Percentiles rank a stretch among this genome's conserved stretches.
phyloP scores from a whole-genome alignment of 2,888 invertebrate genomes.

The Polia nebulosa region DNA sequence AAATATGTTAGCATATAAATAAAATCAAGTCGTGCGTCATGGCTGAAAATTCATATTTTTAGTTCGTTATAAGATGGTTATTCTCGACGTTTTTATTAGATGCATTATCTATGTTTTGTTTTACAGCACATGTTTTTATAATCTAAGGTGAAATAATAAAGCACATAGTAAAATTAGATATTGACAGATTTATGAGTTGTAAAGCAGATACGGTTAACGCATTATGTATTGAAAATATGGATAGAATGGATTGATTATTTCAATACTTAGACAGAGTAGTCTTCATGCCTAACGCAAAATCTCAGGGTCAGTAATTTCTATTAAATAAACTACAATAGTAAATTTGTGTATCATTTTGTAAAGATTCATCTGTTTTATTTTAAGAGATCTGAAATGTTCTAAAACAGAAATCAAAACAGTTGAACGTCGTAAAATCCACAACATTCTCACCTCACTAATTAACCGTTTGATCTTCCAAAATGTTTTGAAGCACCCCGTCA shows the following conservation, averaged over 20 bases:
- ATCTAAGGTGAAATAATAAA: conserved; percentile 40
- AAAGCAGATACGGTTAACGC: conserved; percentile 12
- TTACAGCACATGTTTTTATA: conserved; percentile 56
- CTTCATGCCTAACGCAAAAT: no score
- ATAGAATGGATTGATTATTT: not conserved
- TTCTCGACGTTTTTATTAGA: conserved; percentile 69
- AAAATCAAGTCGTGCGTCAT: conserved; percentile 80
- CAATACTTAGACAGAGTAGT: not conserved
- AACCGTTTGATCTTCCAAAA: conserved; percentile 56
- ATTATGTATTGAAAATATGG: conserved; percentile 9
- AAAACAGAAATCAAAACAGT: conserved; percentile 5
- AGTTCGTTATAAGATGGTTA: conserved; percentile 65
- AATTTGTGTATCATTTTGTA: not conserved
- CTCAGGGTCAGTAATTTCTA: not conserved
- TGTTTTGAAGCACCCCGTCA: conserved; percentile 49
- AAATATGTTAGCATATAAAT: conserved; percentile 83
- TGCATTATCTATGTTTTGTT: conserved; percentile 64
- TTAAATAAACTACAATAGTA: not conserved
- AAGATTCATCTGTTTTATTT: not conserved
- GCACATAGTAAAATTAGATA: conserved; percentile 34
- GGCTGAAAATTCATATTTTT: conserved; percentile 69
- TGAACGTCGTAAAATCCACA: not conserved
- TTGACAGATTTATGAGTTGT: conserved; percentile 45
- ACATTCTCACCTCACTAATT: conserved; percentile 38
- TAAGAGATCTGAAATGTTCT: not conserved